Conservation (phyloP, 2,113 vertebrate species). For the Eolophus roseicapilla region DNA sequence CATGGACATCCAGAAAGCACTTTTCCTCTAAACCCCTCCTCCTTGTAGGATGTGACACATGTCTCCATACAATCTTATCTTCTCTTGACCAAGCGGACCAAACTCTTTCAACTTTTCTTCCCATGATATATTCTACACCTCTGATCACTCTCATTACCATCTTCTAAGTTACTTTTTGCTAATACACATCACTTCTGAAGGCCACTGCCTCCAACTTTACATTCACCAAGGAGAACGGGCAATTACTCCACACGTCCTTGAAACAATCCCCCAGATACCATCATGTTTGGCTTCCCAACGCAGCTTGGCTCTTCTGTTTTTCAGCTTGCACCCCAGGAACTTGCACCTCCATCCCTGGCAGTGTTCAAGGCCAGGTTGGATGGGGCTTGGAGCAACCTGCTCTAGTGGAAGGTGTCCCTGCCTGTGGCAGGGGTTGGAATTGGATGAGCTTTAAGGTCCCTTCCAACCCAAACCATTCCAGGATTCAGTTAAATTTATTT, state of each 20-base stretch:
- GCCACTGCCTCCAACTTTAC: background rate
- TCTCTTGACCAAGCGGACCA: background rate
- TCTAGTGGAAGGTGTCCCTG: background rate
- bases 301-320: background rate
- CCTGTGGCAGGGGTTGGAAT: background rate
- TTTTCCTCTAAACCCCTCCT: no score
- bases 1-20: background rate
- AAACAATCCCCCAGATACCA: background rate
- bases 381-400: background rate
- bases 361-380: background rate
- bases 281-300: background rate
- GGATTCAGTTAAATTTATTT: background rate
- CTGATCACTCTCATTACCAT: background rate
- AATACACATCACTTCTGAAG: background rate
- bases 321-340: background rate
- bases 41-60: background rate
- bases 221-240: background rate
- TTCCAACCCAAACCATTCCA: background rate
- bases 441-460: background rate
- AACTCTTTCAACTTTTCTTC: background rate
- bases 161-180: background rate
- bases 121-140: background rate
- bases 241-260: fast-evolving
- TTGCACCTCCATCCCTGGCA: background rate
- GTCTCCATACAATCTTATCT: background rate